Base-by-base conservation (phyloP, 2,888 invertebrate genomes). In the Melanotus villosus region DNA sequence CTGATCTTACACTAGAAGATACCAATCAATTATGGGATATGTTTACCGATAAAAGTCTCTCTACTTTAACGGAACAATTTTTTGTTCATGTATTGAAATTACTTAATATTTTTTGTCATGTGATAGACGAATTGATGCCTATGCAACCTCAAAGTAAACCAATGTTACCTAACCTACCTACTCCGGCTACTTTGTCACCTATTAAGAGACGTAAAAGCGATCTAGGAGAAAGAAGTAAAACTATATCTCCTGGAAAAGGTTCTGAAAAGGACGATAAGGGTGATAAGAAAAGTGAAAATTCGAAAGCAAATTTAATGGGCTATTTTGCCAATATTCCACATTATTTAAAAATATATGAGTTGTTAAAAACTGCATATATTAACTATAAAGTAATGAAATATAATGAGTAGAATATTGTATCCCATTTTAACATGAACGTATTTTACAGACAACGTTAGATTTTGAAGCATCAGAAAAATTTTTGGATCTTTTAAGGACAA, bases 311-410 rank as follows among this genome's bases (percentile, higher is more conserved):
- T 69, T 85, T 87, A 6, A 83, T 87, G 52, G 92, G 92, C 0
- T 89, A 89, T 79, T 92, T 93, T 84, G 88, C 86, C 59, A 89
- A 87, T 70, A 89, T 91, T 69, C 91, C 93, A 0, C 93, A 95
- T 82, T 97, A 97, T 82, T 89, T 94, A 87, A 94, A 93, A 84
- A 88, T 97, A 68, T 93, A 93, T 83, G 95, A 95, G 66, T 90
- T 90, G 59, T 83, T 97, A 64, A 92, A 91, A 81, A 92, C 92
- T 73, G 92, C 95, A 2, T 93, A 95, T 84, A 91, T 91, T 23
- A 97, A 94, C 86, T 95, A 96, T 85, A 95, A 94, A 89, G 95
- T 94, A 82, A 80, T 75, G n/a, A n/a, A 19, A 16, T 18, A 54
- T 54, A 63, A 32, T 2, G 14, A 10, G 3, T 64, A 74, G 50